Base-by-base conservation (phyloP, 1,140 invertebrate genomes). In the Telenomus remus region DNA sequence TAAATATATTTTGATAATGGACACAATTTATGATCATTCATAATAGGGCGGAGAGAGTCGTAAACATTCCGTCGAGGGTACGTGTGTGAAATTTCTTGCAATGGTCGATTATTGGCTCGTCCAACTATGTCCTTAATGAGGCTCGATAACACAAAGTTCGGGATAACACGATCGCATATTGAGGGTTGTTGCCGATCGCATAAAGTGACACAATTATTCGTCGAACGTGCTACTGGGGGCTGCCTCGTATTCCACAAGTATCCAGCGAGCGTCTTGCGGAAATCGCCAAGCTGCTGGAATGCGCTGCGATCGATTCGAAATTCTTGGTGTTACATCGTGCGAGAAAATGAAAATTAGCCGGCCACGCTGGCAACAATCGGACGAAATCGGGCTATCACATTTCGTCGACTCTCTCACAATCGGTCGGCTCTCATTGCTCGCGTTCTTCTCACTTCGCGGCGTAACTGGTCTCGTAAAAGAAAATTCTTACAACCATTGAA, bases 341-440 rank as follows among this genome's bases (percentile, higher is more conserved):
- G 74, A 71, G 74, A 77, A 77, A 77, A 77, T 77, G 66, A 77
- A 77, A 72, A 77, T 77, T 77, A 77, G 74, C 68, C 72, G 71
- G 68, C 74, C 68, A 71, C 74, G 68, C 72, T 64, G 55, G 56
- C 56, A 72, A 77, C 68, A 77, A 35, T 77, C 63, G 56, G 64
- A 77, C 19, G 51, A 46, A 72, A 77, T 77, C 68, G 74, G 63
- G 56, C 2, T 68, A 65, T 63, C 68, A 57, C 50, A 71, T 71
- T 76, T 76, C 55, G 50, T 66, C 42, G 61, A 49, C 44, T 66
- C 48, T 59, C 46, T 59, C 48, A 50, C 47, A 35, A 27, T 27
- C 19, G 19, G n/a, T 6, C 19, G 19, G 44, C 68, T 76, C 68
- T 68, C 63, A 77, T 77, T 71, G 68, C 74, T 63, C 49, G 63